Evolutionary conservation across 1,140 invertebrate genomes (phyloP), one percentile per base, ranked within the genome.

Genomic region (Holcopasites calliopsidis): DNA sequence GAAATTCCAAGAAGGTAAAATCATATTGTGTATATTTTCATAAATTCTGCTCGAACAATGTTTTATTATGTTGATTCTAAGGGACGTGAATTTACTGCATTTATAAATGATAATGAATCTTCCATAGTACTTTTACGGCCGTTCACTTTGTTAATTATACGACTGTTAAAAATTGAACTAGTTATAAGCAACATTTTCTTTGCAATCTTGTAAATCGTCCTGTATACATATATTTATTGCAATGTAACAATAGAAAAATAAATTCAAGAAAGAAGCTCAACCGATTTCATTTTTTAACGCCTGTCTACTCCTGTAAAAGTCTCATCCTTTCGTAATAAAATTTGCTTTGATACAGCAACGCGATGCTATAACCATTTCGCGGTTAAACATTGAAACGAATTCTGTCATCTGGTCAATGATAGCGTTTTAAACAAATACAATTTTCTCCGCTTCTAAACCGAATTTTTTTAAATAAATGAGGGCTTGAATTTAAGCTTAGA

Each of bases 241-340:
- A 75, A 75, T 75, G 58, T 75, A 75, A 75, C 73, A 75, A 75
- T 75, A 58, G 54, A 69, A 75, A 64, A 75, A 68, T 69, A 69
- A 60, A 75, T 75, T 75, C 44, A 60, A 75, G 49, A 44, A 69
- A 69, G 54, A 68, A 75, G 69, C 57, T 69, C 69, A 68, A 75
- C 69, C 49, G 68, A 75, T 69, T 42, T 28, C n/a, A n/a, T n/a
- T n/a, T n/a, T n/a, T n/a, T n/a, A n/a, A n/a, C n/a, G n/a, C n/a
- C n/a, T n/a, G n/a, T n/a, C n/a, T n/a, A n/a, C n/a, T n/a, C n/a
- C n/a, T n/a, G n/a, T n/a, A n/a, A n/a, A n/a, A n/a, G n/a, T n/a
- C n/a, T n/a, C n/a, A n/a, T n/a, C n/a, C n/a, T n/a, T n/a, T n/a
- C n/a, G n/a, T n/a, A n/a, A n/a, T n/a, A n/a, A n/a, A n/a, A n/a